phyloP scores from a whole-genome alignment of 1,140 invertebrate genomes.

The Drosophila lacteicornis region DNA sequence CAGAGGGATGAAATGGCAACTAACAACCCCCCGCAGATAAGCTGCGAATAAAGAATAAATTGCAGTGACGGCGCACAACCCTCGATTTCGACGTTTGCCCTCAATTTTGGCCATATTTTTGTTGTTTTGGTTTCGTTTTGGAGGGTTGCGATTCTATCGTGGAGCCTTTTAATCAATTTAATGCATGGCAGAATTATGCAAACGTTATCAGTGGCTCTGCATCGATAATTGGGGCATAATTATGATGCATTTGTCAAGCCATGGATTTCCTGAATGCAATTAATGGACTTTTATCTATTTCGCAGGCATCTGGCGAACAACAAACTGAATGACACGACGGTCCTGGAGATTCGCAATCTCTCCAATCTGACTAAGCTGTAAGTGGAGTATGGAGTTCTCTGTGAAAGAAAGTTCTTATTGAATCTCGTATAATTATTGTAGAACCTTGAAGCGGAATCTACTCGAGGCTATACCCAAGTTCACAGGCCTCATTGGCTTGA shows the following conservation, averaged over 20 bases:
- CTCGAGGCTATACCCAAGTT: slow-evolving; percentile 78
- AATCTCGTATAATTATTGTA: slow-evolving; percentile 3
- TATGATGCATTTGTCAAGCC: slow-evolving; percentile 41
- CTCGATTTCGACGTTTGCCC: slow-evolving; percentile 45
- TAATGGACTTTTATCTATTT: slow-evolving; percentile 35
- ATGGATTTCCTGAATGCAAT: slow-evolving; percentile 47
- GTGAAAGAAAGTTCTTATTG: background rate
- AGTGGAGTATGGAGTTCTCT: slow-evolving; percentile 3
- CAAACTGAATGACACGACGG: slow-evolving; percentile 86
- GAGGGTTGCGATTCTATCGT: slow-evolving; percentile 76
- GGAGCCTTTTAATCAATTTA: slow-evolving; percentile 73
- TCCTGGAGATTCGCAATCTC: slow-evolving; percentile 85
- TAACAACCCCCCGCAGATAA: slow-evolving; percentile 32
- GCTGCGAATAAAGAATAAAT: slow-evolving; percentile 49
- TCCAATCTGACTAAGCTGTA: slow-evolving; percentile 82
- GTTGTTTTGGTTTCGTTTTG: slow-evolving; percentile 8
- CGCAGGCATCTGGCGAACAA: slow-evolving; percentile 85
- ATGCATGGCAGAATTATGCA: slow-evolving; percentile 73
- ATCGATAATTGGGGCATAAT: slow-evolving; percentile 70
- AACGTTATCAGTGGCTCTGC: slow-evolving; percentile 57
- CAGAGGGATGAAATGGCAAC: slow-evolving; percentile 30
- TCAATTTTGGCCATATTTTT: slow-evolving; percentile 20
- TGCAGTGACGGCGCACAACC: slow-evolving; percentile 42
- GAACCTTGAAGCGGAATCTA: slow-evolving; percentile 78
- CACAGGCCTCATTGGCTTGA: slow-evolving; percentile 67